Conservation (phyloP, 1,140 invertebrate species). For the Bradynema listronoti region DNA sequence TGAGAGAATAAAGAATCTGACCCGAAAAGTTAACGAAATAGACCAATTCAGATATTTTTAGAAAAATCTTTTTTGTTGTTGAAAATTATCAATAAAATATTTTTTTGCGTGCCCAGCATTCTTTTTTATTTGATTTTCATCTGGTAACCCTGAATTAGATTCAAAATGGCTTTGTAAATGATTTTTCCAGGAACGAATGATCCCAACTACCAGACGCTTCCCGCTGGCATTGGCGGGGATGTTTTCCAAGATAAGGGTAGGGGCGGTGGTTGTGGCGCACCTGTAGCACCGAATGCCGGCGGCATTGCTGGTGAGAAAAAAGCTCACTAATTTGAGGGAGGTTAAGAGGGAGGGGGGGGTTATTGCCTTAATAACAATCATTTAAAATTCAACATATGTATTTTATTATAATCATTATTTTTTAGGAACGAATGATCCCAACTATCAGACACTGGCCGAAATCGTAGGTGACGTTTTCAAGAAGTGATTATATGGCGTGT, state of each 20-base stretch:
- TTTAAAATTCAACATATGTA: too few species aligned
- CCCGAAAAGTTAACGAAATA: too few species aligned
- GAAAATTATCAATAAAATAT: too few species aligned
- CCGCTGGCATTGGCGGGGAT: constrained; percentile 27
- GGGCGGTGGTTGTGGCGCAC: constrained; percentile 14
- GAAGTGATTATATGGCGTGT: too few species aligned
- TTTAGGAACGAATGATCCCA: constrained; percentile 18
- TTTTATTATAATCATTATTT: constrained; percentile 10
- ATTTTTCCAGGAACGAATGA: background rate
- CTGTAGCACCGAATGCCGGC: background rate
- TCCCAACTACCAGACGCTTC: constrained; percentile 21
- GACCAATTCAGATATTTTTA: too few species aligned
- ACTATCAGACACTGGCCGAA: constrained; percentile 24
- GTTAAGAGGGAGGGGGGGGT: too few species aligned
- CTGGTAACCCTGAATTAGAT: background rate
- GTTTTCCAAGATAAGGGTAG: constrained; percentile 30
- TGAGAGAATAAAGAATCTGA: too few species aligned
- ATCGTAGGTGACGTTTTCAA: constrained; percentile 21
- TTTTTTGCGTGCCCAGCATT: too few species aligned
- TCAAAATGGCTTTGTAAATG: background rate
- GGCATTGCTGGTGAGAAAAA: constrained; percentile 6
- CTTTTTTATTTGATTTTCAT: too few species aligned
- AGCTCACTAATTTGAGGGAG: too few species aligned
- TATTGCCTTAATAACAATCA: too few species aligned
- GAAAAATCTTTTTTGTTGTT: too few species aligned